phyloP scores from a whole-genome alignment of 2,888 invertebrate genomes.

The Andrena marginata region DNA sequence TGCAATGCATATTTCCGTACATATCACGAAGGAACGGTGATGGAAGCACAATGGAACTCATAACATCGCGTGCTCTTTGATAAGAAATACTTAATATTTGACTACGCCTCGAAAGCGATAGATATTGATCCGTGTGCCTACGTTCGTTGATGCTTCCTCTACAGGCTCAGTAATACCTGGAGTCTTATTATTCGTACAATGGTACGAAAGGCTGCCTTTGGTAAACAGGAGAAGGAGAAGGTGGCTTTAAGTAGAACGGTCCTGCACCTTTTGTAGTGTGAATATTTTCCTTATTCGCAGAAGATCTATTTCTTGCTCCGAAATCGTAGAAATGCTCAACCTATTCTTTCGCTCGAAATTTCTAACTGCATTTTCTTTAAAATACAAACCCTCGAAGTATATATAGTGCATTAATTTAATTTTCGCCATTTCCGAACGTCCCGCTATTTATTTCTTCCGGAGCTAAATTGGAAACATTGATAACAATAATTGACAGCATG shows the following conservation, averaged over 20 bases:
- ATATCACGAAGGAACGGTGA: slow-evolving; percentile 7
- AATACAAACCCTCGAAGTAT: too few relatives aligned
- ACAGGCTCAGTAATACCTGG: slow-evolving; percentile 11
- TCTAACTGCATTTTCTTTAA: too few relatives aligned
- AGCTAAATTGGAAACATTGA: too few relatives aligned
- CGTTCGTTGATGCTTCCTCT: not conserved
- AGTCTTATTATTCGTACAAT: slow-evolving; percentile 26
- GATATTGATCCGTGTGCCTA: slow-evolving; percentile 23
- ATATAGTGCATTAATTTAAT: too few relatives aligned
- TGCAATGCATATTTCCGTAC: not conserved
- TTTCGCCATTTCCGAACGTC: too few relatives aligned
- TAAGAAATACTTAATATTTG: slow-evolving; percentile 46
- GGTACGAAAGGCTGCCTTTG: not conserved
- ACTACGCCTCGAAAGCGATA: slow-evolving; percentile 23
- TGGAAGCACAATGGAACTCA: slow-evolving; percentile 26
- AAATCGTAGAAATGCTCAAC: too few relatives aligned
- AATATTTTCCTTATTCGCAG: not conserved
- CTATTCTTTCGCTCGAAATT: too few relatives aligned
- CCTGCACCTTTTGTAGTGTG: not conserved
- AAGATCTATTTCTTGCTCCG: too few relatives aligned
- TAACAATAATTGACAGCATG: too few relatives aligned
- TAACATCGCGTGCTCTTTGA: slow-evolving; percentile 34
- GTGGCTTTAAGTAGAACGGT: not conserved
- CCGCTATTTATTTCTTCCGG: too few relatives aligned
- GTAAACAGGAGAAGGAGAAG: slow-evolving; percentile 1